Evolutionary conservation across 30 jellyfish, hydroid and myxozoan species (phyloP), one percentile per base, ranked within the genome.

Genomic region (Mastigias papua): DNA sequence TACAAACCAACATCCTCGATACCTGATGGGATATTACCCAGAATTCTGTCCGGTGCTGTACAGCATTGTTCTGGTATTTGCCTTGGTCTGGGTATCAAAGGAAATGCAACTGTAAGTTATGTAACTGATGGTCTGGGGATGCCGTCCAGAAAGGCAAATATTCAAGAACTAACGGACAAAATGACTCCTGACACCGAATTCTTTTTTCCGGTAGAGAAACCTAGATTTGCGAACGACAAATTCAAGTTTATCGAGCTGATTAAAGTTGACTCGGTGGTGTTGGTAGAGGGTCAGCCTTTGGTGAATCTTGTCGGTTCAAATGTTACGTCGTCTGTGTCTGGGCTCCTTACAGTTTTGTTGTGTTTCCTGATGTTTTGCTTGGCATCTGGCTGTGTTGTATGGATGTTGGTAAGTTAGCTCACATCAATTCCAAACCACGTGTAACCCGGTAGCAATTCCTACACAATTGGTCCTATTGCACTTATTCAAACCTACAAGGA

Each of bases 131-230:
- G 87, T 6, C 70, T 1, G 15, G 93, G 93, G 25, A 71, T 13
- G 75, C 71, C 80, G 20, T 67, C 93, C 31, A 73, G 86, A 35
- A 84, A 84, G 31, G 11, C 65, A 23, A 37, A 58, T 72, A 17
- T 84, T 22, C 64, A 50, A 1, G 87, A 84, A 66, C 34, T 84
- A 7, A 34, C 25, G 71, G 67, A 46, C 7, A 84, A 78, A 1
- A 84, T 84, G 87, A 69, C 80, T 20, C 58, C 62, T 11, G 81
- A 70, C 27, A 84, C 93, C 0, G 93, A 84, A 25, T 54, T 84
- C 48, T 46, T 84, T n/a, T 84, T 84, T 76, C 93, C 93, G 6
- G 93, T 84, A 46, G 17, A 33, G 35, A 84, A 84, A 58, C 93
- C 93, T 63, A 51, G 46, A 35, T 84, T 48, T 54, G 50, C 87